These are phyloP conservation scores for Noturus placidus DNA, from an alignment of 2,113 vertebrate genomes.

Conservation along the genomic window DNA sequence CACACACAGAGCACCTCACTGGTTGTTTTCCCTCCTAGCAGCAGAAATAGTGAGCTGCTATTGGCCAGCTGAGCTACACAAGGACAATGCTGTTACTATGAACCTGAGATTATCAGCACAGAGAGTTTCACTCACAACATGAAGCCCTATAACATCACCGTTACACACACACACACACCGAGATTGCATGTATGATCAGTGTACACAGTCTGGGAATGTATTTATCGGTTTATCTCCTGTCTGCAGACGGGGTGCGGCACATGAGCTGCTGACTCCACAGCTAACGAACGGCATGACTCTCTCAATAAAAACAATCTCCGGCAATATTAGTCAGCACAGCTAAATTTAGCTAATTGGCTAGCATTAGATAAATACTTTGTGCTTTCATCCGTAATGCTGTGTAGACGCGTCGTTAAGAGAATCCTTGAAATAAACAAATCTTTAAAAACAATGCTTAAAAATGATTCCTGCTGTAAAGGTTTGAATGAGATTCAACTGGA, in stretches of 20 bases:
- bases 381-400: too few species aligned
- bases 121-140: slow-evolving; percentile 13
- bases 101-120: slow-evolving; percentile 25
- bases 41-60: slow-evolving; percentile 41
- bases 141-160: neutral
- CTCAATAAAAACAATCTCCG: neutral
- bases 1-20: slow-evolving; percentile 16
- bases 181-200: neutral
- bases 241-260: neutral
- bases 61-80: slow-evolving; percentile 32
- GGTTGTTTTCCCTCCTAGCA: slow-evolving; percentile 39
- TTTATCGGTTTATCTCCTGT: slow-evolving; percentile 20
- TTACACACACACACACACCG: neutral
- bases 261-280: too few species aligned
- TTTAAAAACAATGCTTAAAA: neutral
- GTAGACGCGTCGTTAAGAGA: neutral
- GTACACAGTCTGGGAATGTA: neutral
- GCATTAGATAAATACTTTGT: neutral
- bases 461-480: neutral
- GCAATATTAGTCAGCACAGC: neutral
- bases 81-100: slow-evolving; percentile 52
- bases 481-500: neutral
- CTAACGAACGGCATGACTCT: neutral
- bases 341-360: neutral
- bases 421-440: neutral